Conservation (phyloP, 2,888 invertebrate species). For the Drosophila cognata region DNA sequence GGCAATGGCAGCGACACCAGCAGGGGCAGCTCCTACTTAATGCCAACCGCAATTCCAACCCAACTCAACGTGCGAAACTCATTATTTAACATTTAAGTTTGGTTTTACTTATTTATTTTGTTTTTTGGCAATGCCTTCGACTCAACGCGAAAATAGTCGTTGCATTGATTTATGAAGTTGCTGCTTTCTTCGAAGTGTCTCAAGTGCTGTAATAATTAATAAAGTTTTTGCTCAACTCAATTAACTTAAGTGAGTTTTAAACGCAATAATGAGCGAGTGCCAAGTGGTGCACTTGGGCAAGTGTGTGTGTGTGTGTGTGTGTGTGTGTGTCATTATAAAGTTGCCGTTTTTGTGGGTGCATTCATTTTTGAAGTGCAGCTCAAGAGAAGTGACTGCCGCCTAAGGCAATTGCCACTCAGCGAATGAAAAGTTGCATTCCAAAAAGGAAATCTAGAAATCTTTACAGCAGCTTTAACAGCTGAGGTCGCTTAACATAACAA, state of each 20-base stretch:
- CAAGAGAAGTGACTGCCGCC: background rate
- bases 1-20: background rate
- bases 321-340: background rate
- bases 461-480: background rate
- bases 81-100: conserved; percentile 70
- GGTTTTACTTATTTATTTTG: background rate
- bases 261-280: background rate
- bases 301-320: background rate
- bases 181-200: conserved; percentile 7
- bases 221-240: conserved; percentile 28
- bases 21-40: conserved; percentile 1
- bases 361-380: background rate
- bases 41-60: conserved; percentile 28
- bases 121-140: conserved; percentile 8
- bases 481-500: background rate
- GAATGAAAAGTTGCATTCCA: background rate
- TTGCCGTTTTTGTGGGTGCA: background rate
- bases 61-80: conserved; percentile 51
- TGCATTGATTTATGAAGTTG: conserved; percentile 41
- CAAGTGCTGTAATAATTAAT: conserved; percentile 40
- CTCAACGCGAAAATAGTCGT: conserved; percentile 16
- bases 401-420: background rate
- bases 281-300: conserved; percentile 1
- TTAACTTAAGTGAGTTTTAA: conserved; percentile 21
- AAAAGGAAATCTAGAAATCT: background rate